These are phyloP conservation scores for Oeneis ivallda DNA, from an alignment of 2,888 invertebrate species.

Conservation along the genomic window DNA sequence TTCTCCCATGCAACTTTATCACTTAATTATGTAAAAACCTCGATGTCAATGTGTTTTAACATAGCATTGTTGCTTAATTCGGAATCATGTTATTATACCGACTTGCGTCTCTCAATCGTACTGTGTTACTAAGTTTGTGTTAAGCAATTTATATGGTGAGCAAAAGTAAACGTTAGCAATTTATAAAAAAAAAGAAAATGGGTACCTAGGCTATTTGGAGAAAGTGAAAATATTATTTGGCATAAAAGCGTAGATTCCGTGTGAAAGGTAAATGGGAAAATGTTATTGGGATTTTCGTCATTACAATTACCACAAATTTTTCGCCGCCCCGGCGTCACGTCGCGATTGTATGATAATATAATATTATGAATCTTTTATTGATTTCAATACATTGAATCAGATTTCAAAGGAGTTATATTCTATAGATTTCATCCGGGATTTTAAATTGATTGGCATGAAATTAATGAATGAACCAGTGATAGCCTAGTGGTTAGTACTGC, in stretches of 20 bases:
- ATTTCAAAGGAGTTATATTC: not conserved
- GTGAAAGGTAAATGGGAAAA: constrained; percentile 2
- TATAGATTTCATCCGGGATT: not conserved
- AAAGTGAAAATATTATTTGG: constrained; percentile 15
- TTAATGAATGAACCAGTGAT: too few relatives aligned
- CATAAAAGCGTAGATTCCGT: not conserved
- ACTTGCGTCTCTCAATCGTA: too few relatives aligned
- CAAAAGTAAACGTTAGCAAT: constrained; percentile 11
- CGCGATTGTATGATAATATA: not conserved
- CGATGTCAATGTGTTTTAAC: too few relatives aligned
- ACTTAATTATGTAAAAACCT: too few relatives aligned
- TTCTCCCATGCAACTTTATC: too few relatives aligned
- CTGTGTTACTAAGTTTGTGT: too few relatives aligned
- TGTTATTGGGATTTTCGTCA: constrained; percentile 1
- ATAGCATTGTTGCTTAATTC: too few relatives aligned
- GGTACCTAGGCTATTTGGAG: not conserved
- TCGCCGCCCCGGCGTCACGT: not conserved
- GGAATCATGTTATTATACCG: too few relatives aligned
- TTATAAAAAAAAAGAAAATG: not conserved
- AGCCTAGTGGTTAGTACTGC: too few relatives aligned
- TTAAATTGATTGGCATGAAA: not conserved
- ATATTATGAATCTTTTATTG: constrained; percentile 10
- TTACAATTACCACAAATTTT: not conserved
- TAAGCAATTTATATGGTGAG: not conserved
- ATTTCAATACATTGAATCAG: not conserved